Evolutionary conservation across 2,113 vertebrate genomes (phyloP), one percentile per base, ranked within the genome.

Genomic region (Scartelaos histophorus): DNA sequence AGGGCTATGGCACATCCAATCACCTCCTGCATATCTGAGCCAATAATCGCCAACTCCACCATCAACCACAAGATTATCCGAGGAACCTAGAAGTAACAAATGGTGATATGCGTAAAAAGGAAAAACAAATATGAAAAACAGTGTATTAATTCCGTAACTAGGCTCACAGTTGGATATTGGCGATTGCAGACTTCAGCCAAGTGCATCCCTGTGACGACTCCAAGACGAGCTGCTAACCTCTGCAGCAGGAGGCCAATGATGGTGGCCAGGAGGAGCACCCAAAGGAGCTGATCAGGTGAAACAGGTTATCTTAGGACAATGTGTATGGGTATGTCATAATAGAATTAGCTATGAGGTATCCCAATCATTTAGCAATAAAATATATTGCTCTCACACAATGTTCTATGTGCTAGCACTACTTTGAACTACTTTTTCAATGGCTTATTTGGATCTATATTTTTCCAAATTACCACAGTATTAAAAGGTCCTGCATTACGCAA

Each of bases 1-100:
- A 99, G 91, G 4, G 98, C 98, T 1, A 99, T 99, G 29, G 98
- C 96, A 0, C 97, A 98, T 83, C 96, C 98, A 2, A 99, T 99
- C 86, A 99, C 98, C 78, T 99, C 98, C 80, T 99, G 98, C 98
- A 99, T 99, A 68, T 99, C 98, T 0, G 97, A 99, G 47, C 98
- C 96, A 10, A 98, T 98, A 85, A 98, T 98, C 0, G 97, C 96
- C 2, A 97, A 57, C 5, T 99, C 97, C 0, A 99, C 95, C 97
- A 99, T 98, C 51, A 99, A 82, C 97, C 97, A 99, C 11, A 99
- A 91, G 49, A 97, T 81, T 62, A 98, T 93, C 12, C 97, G 94
- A 1, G 97, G 97, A 38, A 95, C 87, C 97, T 99, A 77, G n/a
- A 43, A 12, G 22, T 10, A 24, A 22, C 21, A 9, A 21, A 11